Conservation (phyloP, 2,888 invertebrate species). For the Drosophila fungiperda region DNA sequence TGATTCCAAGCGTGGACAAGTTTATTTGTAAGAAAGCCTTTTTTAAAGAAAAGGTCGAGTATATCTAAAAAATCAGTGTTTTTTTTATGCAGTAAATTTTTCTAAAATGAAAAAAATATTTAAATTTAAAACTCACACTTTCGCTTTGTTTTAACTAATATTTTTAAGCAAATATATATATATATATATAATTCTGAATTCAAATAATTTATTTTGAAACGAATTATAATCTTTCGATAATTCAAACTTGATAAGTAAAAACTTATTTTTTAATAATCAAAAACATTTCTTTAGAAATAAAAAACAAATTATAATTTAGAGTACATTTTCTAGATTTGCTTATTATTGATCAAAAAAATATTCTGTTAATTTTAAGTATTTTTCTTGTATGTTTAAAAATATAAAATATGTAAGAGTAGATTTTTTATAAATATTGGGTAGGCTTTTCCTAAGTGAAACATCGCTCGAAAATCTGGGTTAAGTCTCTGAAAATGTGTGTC, state of each 20-base stretch:
- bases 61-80: background rate
- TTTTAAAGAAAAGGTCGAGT: background rate
- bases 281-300: too few species aligned
- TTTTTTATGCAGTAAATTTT: rapidly evolving
- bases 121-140: background rate
- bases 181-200: background rate
- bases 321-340: too few species aligned
- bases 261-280: too few species aligned
- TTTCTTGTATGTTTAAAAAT: background rate
- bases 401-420: rapidly evolving
- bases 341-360: too few species aligned
- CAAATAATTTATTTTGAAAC: too few species aligned
- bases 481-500: slow-evolving; percentile 21
- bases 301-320: too few species aligned
- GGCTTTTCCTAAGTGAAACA: background rate
- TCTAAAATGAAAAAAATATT: background rate
- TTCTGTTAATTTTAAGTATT: too few species aligned
- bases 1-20: background rate
- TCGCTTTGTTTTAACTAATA: background rate
- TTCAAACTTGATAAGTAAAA: too few species aligned
- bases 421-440: background rate
- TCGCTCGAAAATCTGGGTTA: slow-evolving; percentile 5
- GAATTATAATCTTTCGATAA: too few species aligned
- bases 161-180: too few species aligned
- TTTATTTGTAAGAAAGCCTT: background rate